phyloP scores from a whole-genome alignment of 2,888 invertebrate species.

The Eupithecia exiguata region DNA sequence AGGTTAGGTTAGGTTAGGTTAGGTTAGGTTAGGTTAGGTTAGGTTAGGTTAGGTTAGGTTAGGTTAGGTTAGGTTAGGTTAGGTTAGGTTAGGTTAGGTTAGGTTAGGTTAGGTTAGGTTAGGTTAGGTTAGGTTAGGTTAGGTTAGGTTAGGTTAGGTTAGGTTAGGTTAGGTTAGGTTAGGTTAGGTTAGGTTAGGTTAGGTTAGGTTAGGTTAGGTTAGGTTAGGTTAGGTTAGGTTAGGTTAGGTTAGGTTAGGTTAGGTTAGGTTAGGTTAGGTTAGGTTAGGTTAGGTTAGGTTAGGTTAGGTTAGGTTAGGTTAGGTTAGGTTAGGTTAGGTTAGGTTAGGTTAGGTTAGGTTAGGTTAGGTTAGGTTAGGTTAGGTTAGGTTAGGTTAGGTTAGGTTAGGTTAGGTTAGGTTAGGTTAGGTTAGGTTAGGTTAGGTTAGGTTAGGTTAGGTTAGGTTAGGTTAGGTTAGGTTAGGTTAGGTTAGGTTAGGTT shows the following conservation, averaged over 20 bases:
- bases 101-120: slow-evolving; percentile 40
- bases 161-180: slow-evolving; percentile 34
- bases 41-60: slow-evolving; percentile 39
- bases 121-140: slow-evolving; percentile 35
- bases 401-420: slow-evolving; percentile 24
- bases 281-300: slow-evolving; percentile 22
- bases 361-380: slow-evolving; percentile 25
- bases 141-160: slow-evolving; percentile 32
- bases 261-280: slow-evolving; percentile 18
- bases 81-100: slow-evolving; percentile 40
- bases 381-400: slow-evolving; percentile 22
- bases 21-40: slow-evolving; percentile 34
- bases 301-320: slow-evolving; percentile 31
- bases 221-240: slow-evolving; percentile 22
- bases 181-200: slow-evolving; percentile 39
- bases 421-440: slow-evolving; percentile 24
- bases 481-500: too few species aligned
- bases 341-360: slow-evolving; percentile 38
- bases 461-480: too few species aligned
- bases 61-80: slow-evolving; percentile 37
- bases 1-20: slow-evolving; percentile 46
- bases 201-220: slow-evolving; percentile 32
- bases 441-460: not conserved
- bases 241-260: slow-evolving; percentile 26
- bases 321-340: slow-evolving; percentile 27